Evolutionary conservation across 1,140 invertebrate genomes (phyloP).

Genomic region (Drosophila kepulauana): DNA sequence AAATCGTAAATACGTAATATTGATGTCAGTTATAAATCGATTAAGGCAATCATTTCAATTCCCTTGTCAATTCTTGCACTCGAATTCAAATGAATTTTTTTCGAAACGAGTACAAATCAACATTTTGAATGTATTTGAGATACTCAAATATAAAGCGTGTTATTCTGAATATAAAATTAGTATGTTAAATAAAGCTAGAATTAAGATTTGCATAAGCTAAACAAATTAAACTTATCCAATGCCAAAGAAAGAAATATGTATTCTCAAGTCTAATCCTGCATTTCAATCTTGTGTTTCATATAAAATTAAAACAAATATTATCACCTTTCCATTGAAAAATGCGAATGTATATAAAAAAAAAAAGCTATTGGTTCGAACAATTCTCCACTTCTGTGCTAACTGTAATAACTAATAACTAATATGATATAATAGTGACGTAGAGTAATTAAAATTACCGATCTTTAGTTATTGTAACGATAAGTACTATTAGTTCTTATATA

Average conservation of each 20-base stretch:
- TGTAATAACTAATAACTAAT: slow-evolving; percentile 1
- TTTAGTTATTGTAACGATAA: slow-evolving; percentile 5
- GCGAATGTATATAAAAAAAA: background rate
- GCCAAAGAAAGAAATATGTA: slow-evolving; percentile 25
- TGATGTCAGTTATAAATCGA: slow-evolving; percentile 27
- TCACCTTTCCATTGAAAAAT: no score
- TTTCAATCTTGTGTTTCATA: slow-evolving; percentile 8
- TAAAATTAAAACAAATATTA: background rate
- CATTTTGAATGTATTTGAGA: slow-evolving; percentile 42
- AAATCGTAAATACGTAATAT: slow-evolving; percentile 33
- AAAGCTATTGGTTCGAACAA: background rate
- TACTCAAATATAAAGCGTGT: slow-evolving; percentile 65
- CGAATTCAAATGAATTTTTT: slow-evolving; percentile 34
- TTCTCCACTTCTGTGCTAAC: slow-evolving; percentile 46
- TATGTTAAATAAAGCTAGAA: slow-evolving; percentile 10
- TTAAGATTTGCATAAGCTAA: slow-evolving; percentile 1
- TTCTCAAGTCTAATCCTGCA: slow-evolving; percentile 3
- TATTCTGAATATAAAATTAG: slow-evolving; percentile 70
- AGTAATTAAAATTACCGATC: background rate
- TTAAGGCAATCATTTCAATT: slow-evolving; percentile 45
- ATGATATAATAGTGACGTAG: background rate
- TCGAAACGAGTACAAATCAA: slow-evolving; percentile 38
- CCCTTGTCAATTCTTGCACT: slow-evolving; percentile 58
- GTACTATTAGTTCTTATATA: background rate
- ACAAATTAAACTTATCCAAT: background rate